Conservation (phyloP, 2,113 vertebrate species). For the Oncorhynchus kisutch region DNA sequence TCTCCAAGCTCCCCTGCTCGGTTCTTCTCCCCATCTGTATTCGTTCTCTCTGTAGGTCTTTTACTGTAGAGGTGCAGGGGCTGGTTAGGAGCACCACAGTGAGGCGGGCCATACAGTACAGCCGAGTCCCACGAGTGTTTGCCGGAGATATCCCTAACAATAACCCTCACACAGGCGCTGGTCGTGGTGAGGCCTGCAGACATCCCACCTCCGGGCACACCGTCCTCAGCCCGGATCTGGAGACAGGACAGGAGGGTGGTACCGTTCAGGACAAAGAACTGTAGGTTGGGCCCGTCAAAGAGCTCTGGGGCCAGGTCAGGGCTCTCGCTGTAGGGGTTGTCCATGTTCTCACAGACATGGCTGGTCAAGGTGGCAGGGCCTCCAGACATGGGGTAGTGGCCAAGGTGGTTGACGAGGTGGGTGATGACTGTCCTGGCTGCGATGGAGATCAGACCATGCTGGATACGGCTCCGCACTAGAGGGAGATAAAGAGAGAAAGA, state of each 20-base stretch:
- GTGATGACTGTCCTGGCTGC: slow-evolving; percentile 97
- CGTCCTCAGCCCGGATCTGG: slow-evolving; percentile 89
- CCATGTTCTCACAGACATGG: slow-evolving; percentile 96
- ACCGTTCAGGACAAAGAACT: slow-evolving; percentile 94
- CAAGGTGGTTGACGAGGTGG: slow-evolving; percentile 95
- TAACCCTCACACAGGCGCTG: slow-evolving; percentile 89
- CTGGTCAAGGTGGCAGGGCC: slow-evolving; percentile 96
- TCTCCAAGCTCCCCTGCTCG: slow-evolving; percentile 30
- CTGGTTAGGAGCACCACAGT: slow-evolving; percentile 28
- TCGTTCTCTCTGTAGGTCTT: not conserved
- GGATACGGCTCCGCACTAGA: slow-evolving; percentile 91
- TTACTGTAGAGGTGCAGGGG: not conserved
- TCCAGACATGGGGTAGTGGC: slow-evolving; percentile 96
- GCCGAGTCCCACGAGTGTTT: slow-evolving; percentile 98
- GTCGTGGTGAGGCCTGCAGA: slow-evolving; percentile 90
- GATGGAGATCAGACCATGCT: slow-evolving; percentile 94
- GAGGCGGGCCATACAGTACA: slow-evolving; percentile 90
- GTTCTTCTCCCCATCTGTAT: not conserved
- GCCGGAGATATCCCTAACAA: slow-evolving; percentile 93
- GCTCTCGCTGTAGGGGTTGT: slow-evolving; percentile 93
- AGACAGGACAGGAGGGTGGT: slow-evolving; percentile 86
- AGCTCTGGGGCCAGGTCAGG: slow-evolving; percentile 93
- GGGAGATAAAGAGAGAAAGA: slow-evolving; percentile 30
- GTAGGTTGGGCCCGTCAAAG: slow-evolving; percentile 95
- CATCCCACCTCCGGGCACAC: slow-evolving; percentile 90